Percentiles rank a stretch among this genome's conserved stretches.
phyloP scores from a whole-genome alignment of 1,140 invertebrate species.

The Calephelis virginiensis region DNA sequence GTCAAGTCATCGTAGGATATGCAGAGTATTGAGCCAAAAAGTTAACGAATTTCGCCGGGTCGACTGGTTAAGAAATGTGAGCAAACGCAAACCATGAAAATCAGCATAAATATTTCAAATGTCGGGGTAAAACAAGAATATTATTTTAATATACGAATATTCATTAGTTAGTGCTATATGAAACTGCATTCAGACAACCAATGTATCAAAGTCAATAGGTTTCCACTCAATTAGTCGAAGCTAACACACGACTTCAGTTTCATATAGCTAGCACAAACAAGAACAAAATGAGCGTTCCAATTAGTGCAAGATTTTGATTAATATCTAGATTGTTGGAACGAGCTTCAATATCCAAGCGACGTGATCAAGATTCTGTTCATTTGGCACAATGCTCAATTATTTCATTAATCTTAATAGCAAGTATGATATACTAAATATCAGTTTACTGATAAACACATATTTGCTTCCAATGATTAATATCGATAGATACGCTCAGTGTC shows the following conservation, averaged over 20 bases:
- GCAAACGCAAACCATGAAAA: too few species aligned
- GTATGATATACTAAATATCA: conserved; percentile 3
- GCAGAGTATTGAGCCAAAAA: too few species aligned
- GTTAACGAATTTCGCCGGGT: too few species aligned
- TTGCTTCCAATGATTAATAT: neutral
- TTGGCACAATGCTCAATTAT: conserved; percentile 42
- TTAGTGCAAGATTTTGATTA: conserved; percentile 65
- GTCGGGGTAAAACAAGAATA: too few species aligned
- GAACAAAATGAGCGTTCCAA: conserved; percentile 63
- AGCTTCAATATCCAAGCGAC: conserved; percentile 55
- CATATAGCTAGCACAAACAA: conserved; percentile 19
- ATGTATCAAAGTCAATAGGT: conserved; percentile 5
- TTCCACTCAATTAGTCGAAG: conserved; percentile 1
- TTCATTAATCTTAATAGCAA: conserved; percentile 16
- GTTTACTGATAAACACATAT: neutral
- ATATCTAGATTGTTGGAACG: conserved; percentile 56
- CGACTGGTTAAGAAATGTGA: too few species aligned
- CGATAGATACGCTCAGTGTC: neutral
- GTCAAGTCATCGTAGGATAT: too few species aligned
- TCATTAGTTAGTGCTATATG: too few species aligned
- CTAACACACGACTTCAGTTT: neutral
- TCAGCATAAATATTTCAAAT: too few species aligned
- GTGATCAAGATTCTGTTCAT: conserved; percentile 59
- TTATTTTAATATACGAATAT: too few species aligned
- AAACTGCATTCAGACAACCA: neutral